Conservation (phyloP, 2,113 vertebrate species). For the Rallus limicola region DNA sequence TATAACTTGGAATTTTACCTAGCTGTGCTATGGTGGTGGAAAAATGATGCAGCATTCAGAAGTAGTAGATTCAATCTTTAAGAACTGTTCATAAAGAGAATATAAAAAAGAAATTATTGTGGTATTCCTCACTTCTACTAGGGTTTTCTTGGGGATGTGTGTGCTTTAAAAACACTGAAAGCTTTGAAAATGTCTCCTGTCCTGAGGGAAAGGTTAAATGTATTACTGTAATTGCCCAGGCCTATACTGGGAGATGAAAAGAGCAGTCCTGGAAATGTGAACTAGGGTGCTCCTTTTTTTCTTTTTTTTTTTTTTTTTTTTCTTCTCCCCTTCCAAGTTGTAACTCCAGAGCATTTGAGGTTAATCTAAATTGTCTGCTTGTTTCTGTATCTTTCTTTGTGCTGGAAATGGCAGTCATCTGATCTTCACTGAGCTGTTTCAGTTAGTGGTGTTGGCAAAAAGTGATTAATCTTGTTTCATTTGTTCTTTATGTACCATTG, state of each 20-base stretch:
- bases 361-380: not conserved
- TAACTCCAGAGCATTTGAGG: not conserved
- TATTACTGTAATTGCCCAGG: not conserved
- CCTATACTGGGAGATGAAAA: not conserved
- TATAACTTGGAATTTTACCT: not conserved
- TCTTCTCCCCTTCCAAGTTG: not conserved
- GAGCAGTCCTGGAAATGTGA: not conserved
- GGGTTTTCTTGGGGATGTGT: not conserved
- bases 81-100: not conserved
- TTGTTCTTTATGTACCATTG: not conserved
- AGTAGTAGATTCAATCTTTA: not conserved
- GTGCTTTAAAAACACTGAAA: not conserved
- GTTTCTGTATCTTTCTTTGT: not conserved
- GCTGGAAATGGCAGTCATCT: not conserved
- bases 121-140: not conserved
- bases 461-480: not conserved
- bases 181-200: not conserved
- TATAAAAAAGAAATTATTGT: not conserved
- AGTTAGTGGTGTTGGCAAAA: not conserved
- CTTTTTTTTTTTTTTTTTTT: too few relatives aligned
- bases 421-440: not conserved
- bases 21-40: not conserved
- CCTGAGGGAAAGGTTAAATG: not conserved
- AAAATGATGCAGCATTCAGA: not conserved
- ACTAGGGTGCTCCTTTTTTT: not conserved